phyloP scores from a whole-genome alignment of 2,888 invertebrate genomes.

The Himalopsyche japonica region DNA sequence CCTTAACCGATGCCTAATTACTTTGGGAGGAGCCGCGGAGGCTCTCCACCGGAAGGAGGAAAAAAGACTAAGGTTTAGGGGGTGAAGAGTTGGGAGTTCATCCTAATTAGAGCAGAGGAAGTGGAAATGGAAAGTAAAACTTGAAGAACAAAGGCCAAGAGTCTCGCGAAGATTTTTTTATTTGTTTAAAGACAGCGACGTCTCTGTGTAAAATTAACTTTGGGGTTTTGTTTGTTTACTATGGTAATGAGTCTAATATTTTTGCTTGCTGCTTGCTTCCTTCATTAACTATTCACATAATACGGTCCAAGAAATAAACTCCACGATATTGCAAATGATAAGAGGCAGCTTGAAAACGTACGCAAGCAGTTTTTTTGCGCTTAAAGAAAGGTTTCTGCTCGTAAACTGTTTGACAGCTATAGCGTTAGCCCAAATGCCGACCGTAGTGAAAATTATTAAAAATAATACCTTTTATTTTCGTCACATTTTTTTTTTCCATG shows the following conservation, averaged over 20 bases:
- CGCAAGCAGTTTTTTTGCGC: background rate
- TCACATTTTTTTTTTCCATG: too few species aligned
- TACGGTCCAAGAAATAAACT: background rate
- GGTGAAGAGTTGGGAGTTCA: conserved; percentile 1
- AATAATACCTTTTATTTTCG: too few species aligned
- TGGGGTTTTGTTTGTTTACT: conserved; percentile 22
- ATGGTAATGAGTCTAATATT: conserved; percentile 25
- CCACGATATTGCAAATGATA: background rate
- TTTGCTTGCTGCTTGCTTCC: background rate
- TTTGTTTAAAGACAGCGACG: conserved; percentile 16
- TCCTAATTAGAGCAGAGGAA: conserved; percentile 31
- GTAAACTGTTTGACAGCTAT: background rate
- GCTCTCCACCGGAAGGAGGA: background rate
- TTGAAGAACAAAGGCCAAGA: conserved; percentile 20
- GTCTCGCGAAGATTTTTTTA: background rate
- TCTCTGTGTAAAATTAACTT: conserved; percentile 19
- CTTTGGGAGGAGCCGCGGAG: conserved; percentile 3
- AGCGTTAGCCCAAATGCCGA: background rate
- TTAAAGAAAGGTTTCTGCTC: background rate
- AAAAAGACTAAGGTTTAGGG: background rate
- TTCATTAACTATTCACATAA: conserved; percentile 3
- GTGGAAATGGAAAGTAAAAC: conserved; percentile 28
- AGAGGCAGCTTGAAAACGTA: background rate
- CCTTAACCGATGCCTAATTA: conserved; percentile 34
- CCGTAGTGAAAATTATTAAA: background rate